A percentile compares a stretch with the other conserved stretches of the same genome.
Evolutionary conservation across 2,797 vertebrate species (phyloP).

Genomic region (Myotis vivesi): DNA sequence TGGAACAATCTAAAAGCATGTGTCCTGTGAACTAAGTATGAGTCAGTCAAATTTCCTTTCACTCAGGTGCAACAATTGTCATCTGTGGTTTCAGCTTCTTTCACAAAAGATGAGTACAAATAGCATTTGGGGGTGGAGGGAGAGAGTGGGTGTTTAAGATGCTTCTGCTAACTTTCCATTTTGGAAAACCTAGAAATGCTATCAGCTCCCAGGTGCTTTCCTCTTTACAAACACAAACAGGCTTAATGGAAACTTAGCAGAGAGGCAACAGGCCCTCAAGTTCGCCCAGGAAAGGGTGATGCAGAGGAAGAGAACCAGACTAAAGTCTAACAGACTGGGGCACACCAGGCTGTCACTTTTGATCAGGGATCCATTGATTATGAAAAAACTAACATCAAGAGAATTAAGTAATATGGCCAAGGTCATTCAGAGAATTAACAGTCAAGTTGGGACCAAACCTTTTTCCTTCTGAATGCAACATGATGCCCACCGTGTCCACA

Average conservation of each 20-base stretch:
- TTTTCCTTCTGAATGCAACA: slow-evolving; percentile 17
- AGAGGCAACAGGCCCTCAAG: neutral
- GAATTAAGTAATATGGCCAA: neutral
- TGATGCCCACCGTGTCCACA: neutral
- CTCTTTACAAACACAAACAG: neutral
- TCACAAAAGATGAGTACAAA: neutral
- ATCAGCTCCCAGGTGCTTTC: neutral
- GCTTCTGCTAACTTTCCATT: neutral
- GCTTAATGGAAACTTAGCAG: neutral
- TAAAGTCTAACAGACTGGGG: neutral
- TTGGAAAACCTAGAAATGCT: neutral
- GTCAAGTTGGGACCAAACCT: slow-evolving; percentile 20
- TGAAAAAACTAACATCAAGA: slow-evolving; percentile 17
- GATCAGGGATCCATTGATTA: neutral
- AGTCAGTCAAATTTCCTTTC: neutral
- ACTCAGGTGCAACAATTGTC: neutral
- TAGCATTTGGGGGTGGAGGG: neutral
- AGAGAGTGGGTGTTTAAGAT: neutral
- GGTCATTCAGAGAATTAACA: neutral
- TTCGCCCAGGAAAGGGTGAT: neutral
- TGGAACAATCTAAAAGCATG: slow-evolving; percentile 12
- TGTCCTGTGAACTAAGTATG: neutral
- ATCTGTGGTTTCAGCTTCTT: neutral
- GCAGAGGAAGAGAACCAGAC: neutral
- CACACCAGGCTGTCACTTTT: neutral